Base-by-base conservation (phyloP, 2,113 vertebrate genomes). In the Equus quagga region DNA sequence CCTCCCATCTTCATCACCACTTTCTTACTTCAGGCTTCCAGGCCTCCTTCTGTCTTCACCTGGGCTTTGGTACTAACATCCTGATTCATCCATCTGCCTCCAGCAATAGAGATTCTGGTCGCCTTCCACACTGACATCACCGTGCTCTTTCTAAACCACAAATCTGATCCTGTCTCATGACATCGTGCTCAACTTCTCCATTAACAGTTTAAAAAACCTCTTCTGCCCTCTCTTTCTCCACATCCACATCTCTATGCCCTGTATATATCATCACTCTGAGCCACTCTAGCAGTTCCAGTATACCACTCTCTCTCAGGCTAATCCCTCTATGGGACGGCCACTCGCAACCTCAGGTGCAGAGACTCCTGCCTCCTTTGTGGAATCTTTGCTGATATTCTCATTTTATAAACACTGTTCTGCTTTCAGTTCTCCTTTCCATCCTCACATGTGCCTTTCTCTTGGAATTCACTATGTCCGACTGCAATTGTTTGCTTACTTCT, bases 291-390 rank as follows among this genome's bases (percentile, higher is more conserved):
- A 14, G 8, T 73, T 19, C 70, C 4, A 23, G 65, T 11, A 65
- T 0, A 41, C 5, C 21, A 2, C 0, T 8, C 3, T 19, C 60
- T 26, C 12, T 70, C 23, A 49, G 15, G 62, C 24, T 21, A 10
- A 33, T 5, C 81, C 28, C 44, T 23, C 60, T 33, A 14, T 3
- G 23, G 60, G 7, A 36, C 0, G 7, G 46, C 67, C 3, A 33
- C 8, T 7, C 10, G 17, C 24, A 41, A 46, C n/a, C 46, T 36
- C 78, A 54, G 62, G 31, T 26, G 2, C 13, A 26, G 72, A 44
- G 21, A 60, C 15, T 26, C 49, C 69, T 78, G 6, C 54, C 54
- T 78, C 33, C 44, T 72, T 19, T 58, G 24, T 23, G 83, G 60
- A 54, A 41, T 44, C 41, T 51, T 28, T 36, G 64, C 65, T 44